Evolutionary conservation across 2,113 vertebrate species (phyloP).

Genomic region (Capra hircus): DNA sequence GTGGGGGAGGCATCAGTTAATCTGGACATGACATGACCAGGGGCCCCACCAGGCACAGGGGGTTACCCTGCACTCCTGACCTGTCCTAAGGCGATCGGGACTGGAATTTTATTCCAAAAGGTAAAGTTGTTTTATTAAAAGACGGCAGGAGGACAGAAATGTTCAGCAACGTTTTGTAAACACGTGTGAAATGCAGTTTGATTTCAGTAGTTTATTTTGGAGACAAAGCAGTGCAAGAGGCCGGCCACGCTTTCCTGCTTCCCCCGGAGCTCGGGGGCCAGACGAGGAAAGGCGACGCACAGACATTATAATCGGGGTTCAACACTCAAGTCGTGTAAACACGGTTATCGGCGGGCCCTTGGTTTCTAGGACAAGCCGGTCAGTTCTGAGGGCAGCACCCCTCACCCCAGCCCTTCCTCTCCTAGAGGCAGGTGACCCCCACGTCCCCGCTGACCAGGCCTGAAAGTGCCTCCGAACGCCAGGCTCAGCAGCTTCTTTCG

Average conservation of each 20-base stretch:
- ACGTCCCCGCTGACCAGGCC: rapidly evolving
- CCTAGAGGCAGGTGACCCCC: rapidly evolving
- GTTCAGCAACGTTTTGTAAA: conserved; percentile 70
- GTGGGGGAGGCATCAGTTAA: conserved; percentile 46
- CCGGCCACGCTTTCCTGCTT: conserved; percentile 73
- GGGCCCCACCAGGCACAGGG: neutral
- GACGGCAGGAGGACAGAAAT: conserved; percentile 58
- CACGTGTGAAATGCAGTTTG: conserved; percentile 76
- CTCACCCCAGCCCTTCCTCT: neutral
- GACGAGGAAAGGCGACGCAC: conserved; percentile 71
- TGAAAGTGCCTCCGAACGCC: rapidly evolving
- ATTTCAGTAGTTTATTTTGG: conserved; percentile 88
- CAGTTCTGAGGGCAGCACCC: neutral
- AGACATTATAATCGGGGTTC: conserved; percentile 72
- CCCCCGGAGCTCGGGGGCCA: conserved; percentile 63
- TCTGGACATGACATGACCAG: neutral
- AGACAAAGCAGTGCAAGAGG: conserved; percentile 86
- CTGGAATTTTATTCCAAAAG: conserved; percentile 63
- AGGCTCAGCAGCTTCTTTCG: neutral
- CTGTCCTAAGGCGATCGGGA: conserved; percentile 58
- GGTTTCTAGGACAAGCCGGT: conserved; percentile 58
- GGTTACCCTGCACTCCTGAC: conserved; percentile 12
- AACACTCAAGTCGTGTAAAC: conserved; percentile 77
- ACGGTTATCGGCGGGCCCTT: conserved; percentile 64
- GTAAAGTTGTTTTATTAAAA: conserved; percentile 55